Evolutionary conservation across 2,888 invertebrate genomes (phyloP).

Genomic region (Julus scanicus): DNA sequence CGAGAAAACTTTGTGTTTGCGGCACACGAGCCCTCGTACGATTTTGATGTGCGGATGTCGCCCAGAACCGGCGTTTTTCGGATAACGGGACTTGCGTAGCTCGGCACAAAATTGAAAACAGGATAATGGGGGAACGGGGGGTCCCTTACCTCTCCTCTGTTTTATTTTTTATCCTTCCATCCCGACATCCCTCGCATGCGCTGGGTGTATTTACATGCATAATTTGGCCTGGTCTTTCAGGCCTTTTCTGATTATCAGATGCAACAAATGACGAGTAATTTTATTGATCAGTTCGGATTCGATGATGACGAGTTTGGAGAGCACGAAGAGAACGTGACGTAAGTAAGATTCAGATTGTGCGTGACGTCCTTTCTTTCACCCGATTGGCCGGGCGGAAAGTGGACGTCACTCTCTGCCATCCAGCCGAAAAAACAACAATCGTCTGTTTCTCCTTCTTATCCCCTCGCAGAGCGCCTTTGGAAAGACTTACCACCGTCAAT

Average conservation of each 20-base stretch:
- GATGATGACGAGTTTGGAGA: conserved; percentile 75
- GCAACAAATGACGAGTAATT: conserved; percentile 73
- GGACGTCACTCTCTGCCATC: too few relatives aligned
- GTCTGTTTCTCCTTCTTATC: conserved; percentile 7
- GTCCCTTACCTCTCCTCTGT: too few relatives aligned
- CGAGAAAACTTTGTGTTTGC: too few relatives aligned
- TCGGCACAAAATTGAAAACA: too few relatives aligned
- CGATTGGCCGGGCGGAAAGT: too few relatives aligned
- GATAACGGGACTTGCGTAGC: too few relatives aligned
- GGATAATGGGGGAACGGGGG: too few relatives aligned
- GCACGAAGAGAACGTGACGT: conserved; percentile 69
- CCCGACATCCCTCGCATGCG: conserved; percentile 47
- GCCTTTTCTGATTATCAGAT: conserved; percentile 73
- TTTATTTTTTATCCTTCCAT: neutral
- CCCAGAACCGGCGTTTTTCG: too few relatives aligned
- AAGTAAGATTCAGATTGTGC: conserved; percentile 60
- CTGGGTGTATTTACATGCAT: conserved; percentile 53
- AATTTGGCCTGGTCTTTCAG: conserved; percentile 63
- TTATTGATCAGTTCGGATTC: conserved; percentile 74
- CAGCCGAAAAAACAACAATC: neutral
- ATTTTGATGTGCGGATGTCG: too few relatives aligned
- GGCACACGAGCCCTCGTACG: too few relatives aligned
- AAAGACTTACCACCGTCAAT: conserved; percentile 57
- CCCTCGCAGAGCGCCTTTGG: conserved; percentile 62
- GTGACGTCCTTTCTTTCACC: too few relatives aligned